Evolutionary conservation across 2,888 invertebrate genomes (phyloP), one percentile per base, ranked within the genome.

Genomic region (Drosophila acutilabella): DNA sequence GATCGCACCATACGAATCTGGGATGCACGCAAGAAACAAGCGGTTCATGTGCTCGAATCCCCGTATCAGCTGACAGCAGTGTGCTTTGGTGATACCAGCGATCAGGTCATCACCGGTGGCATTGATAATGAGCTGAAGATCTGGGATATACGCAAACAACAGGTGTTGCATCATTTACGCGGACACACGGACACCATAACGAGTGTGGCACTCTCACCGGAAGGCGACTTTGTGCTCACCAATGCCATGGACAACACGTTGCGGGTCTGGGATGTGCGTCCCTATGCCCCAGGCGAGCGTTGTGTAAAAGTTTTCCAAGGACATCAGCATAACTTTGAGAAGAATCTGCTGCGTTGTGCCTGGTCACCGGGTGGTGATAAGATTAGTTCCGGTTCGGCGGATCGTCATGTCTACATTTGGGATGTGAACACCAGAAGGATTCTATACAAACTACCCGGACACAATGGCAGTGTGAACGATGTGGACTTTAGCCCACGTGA

Each of bases 181-280:
- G 99, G 99, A 0, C 99, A 99, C 88, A 96, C 97, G 0, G 99
- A 99, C 90, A 98, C 99, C 0, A 94, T 99, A 6, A 99, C 99
- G 7, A 98, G 96, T 4, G 91, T 99, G 78, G 94, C 96, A 0
- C 69, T 92, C 0, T 92, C 91, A 0, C 91, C 91, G 0, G 91
- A 92, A 60, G 97, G 97, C 0, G 96, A 97, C 0, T 98, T 98
- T 91, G 94, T 99, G 11, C 93, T 99, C 14, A 97, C 98, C 0
- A 99, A 99, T 93, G 94, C 98, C 0, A 99, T 99, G 99, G 99
- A 99, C 92, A 97, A 97, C 90, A 97, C 98, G 1, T 93, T 99
- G 36, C 94, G 99, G 64, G 97, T 99, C 85, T 99, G 99, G 99
- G 99, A 99, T 93, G 96, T 99, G 57, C 94, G 99, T 26, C 98